Base-by-base conservation (phyloP, 2,797 vertebrate genomes). In the Poecilia gillii region DNA sequence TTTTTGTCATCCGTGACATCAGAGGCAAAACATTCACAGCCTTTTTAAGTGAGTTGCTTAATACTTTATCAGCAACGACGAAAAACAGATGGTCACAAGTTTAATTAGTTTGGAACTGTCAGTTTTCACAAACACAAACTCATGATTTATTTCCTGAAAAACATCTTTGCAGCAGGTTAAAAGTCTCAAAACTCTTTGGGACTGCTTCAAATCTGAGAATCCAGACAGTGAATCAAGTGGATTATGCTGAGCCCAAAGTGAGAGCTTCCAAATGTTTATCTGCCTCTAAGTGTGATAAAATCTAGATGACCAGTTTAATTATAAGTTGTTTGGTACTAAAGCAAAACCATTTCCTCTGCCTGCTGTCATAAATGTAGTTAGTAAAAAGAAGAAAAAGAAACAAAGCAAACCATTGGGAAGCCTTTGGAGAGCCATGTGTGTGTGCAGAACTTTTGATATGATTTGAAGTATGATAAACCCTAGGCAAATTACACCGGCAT, bases 191-290 rank as follows among this genome's bases (percentile, higher is more conserved):
- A 78, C 74, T 73, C 55, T 41, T 78, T 66, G 53, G 68, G 11
- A 53, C 66, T 39, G 55, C 9, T 66, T 14, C 66, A 31, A 45
- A 77, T 66, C 72, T 46, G 53, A 6, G 79, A 78, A 80, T 43
- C 1, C 0, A 81, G 47, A 82, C 25, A 73, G 53, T 72, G 59
- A 86, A 84, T 75, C 74, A 82, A 81, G 68, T 71, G 14, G 1
- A 71, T n/a, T 85, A 87, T 87, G 83, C 84, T 74, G 43, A 76
- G 14, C 12, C 31, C 53, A 8, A n/a, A 11, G 16, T 25, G 14
- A 64, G 23, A 59, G 73, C 31, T 80, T 91, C 84, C 84, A 55
- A 76, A 79, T 93, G 89, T 88, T 84, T 83, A 82, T 90, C 68
- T 80, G 76, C 28, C 64, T 72, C 57, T 76, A 53, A 62, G 51